Percentiles rank a stretch among this genome's conserved stretches.
phyloP scores from a whole-genome alignment of 2,888 invertebrate genomes.

The Melinaea marsaeus region DNA sequence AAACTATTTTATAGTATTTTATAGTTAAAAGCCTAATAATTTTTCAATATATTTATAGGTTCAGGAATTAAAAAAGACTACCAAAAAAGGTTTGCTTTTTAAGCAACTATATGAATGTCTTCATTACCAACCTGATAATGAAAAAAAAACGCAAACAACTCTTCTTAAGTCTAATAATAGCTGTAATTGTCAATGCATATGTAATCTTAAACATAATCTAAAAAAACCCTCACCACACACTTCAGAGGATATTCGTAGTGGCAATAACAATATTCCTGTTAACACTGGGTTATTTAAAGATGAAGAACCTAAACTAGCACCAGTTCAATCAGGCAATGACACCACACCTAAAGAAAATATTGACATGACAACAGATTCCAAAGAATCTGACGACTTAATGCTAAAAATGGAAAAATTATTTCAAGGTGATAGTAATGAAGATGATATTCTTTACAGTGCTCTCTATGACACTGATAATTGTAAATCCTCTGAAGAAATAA shows the following conservation, averaged over 20 bases:
- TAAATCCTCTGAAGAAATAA: conserved; percentile 36
- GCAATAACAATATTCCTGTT: conserved; percentile 18
- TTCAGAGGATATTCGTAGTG: conserved; percentile 17
- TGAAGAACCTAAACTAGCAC: background rate
- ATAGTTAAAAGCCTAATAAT: background rate
- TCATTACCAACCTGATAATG: conserved; percentile 51
- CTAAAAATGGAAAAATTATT: conserved; percentile 69
- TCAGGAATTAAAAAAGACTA: conserved; percentile 59
- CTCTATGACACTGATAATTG: conserved; percentile 46
- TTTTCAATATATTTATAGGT: conserved; percentile 41
- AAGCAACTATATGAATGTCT: conserved; percentile 58
- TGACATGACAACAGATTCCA: conserved; percentile 43
- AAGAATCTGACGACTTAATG: conserved; percentile 60
- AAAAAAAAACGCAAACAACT: conserved; percentile 55
- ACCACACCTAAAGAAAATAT: conserved; percentile 31
- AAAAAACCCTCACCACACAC: conserved; percentile 38
- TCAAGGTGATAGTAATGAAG: conserved; percentile 59
- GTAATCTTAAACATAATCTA: conserved; percentile 49
- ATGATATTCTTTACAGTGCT: conserved; percentile 64
- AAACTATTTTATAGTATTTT: conserved; percentile 22
- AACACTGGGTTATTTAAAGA: conserved; percentile 3
- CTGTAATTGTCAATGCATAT: conserved; percentile 55
- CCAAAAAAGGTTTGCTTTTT: conserved; percentile 56
- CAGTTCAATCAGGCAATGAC: conserved; percentile 6
- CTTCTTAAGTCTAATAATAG: conserved; percentile 34